A percentile compares a stretch with the other conserved stretches of the same genome.
Evolutionary conservation across 2,888 invertebrate genomes (phyloP).

Genomic region (Drosophila atroscutellata): DNA sequence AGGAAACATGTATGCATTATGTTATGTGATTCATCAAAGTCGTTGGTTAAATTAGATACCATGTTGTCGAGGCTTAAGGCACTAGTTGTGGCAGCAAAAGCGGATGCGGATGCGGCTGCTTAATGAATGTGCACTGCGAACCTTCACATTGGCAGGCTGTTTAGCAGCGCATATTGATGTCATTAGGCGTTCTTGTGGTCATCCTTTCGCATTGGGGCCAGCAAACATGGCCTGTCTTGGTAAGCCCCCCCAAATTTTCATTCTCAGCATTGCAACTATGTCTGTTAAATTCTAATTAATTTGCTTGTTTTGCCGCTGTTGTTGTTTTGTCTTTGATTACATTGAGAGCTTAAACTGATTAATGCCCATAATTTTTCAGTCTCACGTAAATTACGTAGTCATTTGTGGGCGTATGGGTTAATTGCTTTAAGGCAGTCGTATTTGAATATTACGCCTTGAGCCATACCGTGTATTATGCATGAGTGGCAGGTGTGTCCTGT

Average conservation of each 20-base stretch:
- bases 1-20: conserved; percentile 28
- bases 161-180: conserved; percentile 45
- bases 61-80: conserved; percentile 30
- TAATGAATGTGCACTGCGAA: conserved; percentile 65
- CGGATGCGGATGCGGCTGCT: conserved; percentile 57
- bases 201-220: conserved; percentile 8
- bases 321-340: conserved; percentile 58
- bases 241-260: neutral
- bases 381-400: conserved; percentile 31
- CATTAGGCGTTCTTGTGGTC: conserved; percentile 55
- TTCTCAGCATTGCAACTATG: conserved; percentile 20
- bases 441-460: conserved; percentile 30
- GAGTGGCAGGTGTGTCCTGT: neutral
- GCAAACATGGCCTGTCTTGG: neutral
- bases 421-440: conserved; percentile 39
- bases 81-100: conserved; percentile 25
- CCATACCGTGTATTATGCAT: conserved; percentile 15
- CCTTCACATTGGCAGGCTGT: conserved; percentile 34
- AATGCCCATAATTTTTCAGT: conserved; percentile 57
- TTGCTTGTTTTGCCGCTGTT: conserved; percentile 17
- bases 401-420: conserved; percentile 33
- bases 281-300: conserved; percentile 69
- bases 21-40: conserved; percentile 39
- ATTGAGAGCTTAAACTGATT: conserved; percentile 55
- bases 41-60: conserved; percentile 10